Base-by-base conservation (phyloP, 2,888 invertebrate genomes). In the Euspilapteryx auroguttella region DNA sequence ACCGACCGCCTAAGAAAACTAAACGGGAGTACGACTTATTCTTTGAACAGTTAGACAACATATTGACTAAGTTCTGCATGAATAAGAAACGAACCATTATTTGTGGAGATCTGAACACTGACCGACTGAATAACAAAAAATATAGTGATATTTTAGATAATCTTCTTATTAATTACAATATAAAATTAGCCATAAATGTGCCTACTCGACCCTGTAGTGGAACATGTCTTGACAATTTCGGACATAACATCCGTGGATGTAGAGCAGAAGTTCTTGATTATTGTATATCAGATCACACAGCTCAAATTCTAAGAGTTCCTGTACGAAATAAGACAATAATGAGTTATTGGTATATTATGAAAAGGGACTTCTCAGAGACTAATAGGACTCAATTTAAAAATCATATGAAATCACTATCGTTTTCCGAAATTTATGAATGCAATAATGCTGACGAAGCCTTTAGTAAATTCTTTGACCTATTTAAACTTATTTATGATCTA, bases 401-500 rank as follows among this genome's bases (percentile, higher is more conserved):
- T 4, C 22, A 17, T 13, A 14, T 33, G 9, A 20, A 13, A 14
- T 23, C 15, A 3, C 9, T 34, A 17, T 24, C 21, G 11, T 34
- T 32, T 12, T n/a, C 14, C 7, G 31, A 31, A 2, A 15, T 31
- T 7, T 29, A 21, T 25, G n/a, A 6, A 1, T 14, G 12, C 2
- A 1, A 25, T 5, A 29, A 30, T 17, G 12, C 32, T 10, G 29
- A 34, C 21, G 1, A 14, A 7, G 29, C 30, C 2, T 32, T 30
- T 21, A 21, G 28, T 11, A 7, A 2, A n/a, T 34, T 34, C 14
- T 14, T 26, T 10, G 28, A 34, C 4, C 12, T 25, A 7, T 30
- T 24, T 24, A 17, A 17, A 17, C 21, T 25, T 3, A 17, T 34
- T 10, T 30, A 32, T 14, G 20, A 24, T 21, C 20, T 34, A 14